phyloP scores from a whole-genome alignment of 1,140 invertebrate genomes.

The Halesus radiatus region DNA sequence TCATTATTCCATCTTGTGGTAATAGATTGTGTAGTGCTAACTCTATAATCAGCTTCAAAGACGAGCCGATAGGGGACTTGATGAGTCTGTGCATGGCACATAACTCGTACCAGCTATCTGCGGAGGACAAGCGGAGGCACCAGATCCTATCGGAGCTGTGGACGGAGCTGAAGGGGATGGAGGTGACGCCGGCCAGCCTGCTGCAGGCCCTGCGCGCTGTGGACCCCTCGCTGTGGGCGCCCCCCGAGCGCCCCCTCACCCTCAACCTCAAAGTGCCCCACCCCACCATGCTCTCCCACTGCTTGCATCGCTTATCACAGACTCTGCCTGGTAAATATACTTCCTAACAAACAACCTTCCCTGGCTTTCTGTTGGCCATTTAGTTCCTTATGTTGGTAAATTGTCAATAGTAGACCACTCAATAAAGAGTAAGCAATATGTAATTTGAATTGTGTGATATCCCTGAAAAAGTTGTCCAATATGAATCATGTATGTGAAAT shows the following conservation, averaged over 20 bases:
- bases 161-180: constrained; percentile 73
- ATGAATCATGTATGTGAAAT: too few relatives aligned
- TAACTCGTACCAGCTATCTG: constrained; percentile 64
- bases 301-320: constrained; percentile 53
- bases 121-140: constrained; percentile 73
- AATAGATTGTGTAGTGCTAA: constrained; percentile 44
- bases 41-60: constrained; percentile 51
- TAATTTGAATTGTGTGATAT: too few relatives aligned
- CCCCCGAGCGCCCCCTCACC: constrained; percentile 75
- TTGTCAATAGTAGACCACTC: too few relatives aligned
- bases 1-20: constrained; percentile 42
- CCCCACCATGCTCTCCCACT: constrained; percentile 59
- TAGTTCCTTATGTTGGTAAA: not conserved
- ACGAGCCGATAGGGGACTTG: constrained; percentile 50
- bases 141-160: constrained; percentile 74
- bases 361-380: not conserved
- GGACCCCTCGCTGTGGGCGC: constrained; percentile 75
- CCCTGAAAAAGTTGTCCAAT: too few relatives aligned
- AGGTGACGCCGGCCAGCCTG: constrained; percentile 72
- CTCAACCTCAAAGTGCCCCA: constrained; percentile 75
- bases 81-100: constrained; percentile 59
- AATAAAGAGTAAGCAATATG: too few relatives aligned
- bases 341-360: not conserved
- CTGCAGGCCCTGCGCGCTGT: constrained; percentile 72
- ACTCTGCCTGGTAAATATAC: constrained; percentile 46